phyloP scores from a whole-genome alignment of 2,888 invertebrate species.

The Anarsia innoxiella region DNA sequence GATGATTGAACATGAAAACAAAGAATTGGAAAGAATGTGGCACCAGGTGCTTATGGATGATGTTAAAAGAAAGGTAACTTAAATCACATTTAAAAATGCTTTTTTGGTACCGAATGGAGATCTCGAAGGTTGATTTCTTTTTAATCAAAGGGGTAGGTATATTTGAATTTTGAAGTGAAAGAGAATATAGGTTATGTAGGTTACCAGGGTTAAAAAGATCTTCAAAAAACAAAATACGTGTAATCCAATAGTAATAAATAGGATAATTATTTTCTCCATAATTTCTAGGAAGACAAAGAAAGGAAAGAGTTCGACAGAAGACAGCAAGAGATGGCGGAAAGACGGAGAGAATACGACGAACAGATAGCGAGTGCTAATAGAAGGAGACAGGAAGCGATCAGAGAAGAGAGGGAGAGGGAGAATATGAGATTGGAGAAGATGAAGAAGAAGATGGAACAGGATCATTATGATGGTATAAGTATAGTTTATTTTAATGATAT shows the following conservation, averaged over 20 bases:
- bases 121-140: no score
- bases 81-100: no score
- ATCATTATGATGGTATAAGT: conserved; percentile 52
- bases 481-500: no score
- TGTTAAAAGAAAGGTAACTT: conserved; percentile 43
- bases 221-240: no score
- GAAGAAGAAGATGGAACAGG: conserved; percentile 55
- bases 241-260: no score
- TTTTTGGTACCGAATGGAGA: no score
- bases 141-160: no score
- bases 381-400: conserved; percentile 41
- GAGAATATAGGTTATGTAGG: no score
- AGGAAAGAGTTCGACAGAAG: conserved; percentile 30
- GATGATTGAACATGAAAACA: conserved; percentile 36
- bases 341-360: conserved; percentile 51
- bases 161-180: no score
- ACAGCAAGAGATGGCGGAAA: conserved; percentile 47
- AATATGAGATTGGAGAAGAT: conserved; percentile 47
- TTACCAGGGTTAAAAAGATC: no score
- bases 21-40: conserved; percentile 50
- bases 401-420: conserved; percentile 51
- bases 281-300: conserved; percentile 53
- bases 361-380: conserved; percentile 55
- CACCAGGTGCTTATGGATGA: conserved; percentile 50
- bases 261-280: no score